These are phyloP conservation scores for Amblyopsis rosae DNA, from an alignment of 2,113 vertebrate genomes.

Conservation along the genomic window DNA sequence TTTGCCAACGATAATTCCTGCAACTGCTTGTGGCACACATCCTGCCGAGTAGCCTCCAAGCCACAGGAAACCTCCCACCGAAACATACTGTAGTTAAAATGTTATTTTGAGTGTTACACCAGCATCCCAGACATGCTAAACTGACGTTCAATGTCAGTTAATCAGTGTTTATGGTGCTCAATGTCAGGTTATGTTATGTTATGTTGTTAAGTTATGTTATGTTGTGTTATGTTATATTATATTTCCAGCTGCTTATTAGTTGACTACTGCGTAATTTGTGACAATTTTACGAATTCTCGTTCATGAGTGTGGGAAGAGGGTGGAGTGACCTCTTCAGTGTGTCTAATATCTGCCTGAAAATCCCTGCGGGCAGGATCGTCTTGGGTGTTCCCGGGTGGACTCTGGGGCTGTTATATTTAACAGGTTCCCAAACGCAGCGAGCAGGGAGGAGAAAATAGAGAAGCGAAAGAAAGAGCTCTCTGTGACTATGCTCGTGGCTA, in stretches of 20 bases:
- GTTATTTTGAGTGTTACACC: slow-evolving; percentile 44
- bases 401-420: slow-evolving; percentile 85
- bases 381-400: slow-evolving; percentile 93
- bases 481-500: slow-evolving; percentile 33
- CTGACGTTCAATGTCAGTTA: background rate
- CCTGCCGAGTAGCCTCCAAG: slow-evolving; percentile 46
- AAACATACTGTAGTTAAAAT: slow-evolving; percentile 45
- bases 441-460: slow-evolving; percentile 22
- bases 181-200: background rate
- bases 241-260: too few relatives aligned
- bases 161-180: background rate
- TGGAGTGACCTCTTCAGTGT: slow-evolving; percentile 63
- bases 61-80: slow-evolving; percentile 52
- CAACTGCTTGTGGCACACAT: slow-evolving; percentile 45
- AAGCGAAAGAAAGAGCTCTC: background rate
- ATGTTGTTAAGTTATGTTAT: too few relatives aligned
- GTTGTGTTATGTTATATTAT: background rate
- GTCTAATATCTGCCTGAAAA: slow-evolving; percentile 76
- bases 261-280: too few relatives aligned
- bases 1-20: slow-evolving; percentile 56
- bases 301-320: slow-evolving; percentile 47
- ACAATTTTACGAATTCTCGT: background rate
- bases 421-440: slow-evolving; percentile 80
- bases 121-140: slow-evolving; percentile 22
- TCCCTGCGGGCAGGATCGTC: slow-evolving; percentile 82